These are phyloP conservation scores for Smittia sp. DNA, from an alignment of 2,888 invertebrate genomes.

Conservation along the genomic window DNA sequence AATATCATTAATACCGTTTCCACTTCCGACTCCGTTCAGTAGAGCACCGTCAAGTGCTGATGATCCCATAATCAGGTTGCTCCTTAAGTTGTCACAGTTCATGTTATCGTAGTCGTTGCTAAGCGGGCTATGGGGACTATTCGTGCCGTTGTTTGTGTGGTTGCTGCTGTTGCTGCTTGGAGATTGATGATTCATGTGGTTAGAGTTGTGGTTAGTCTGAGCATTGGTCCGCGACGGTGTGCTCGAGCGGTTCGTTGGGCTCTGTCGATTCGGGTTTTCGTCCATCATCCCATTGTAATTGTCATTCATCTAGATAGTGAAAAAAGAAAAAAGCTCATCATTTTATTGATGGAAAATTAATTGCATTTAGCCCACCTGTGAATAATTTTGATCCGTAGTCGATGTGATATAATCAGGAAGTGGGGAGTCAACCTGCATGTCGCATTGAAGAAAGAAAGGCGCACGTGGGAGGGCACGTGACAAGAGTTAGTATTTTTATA, in stretches of 20 bases:
- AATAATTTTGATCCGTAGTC: constrained; percentile 35
- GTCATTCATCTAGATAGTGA: constrained; percentile 10
- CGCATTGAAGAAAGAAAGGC: background rate
- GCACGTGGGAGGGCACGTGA: background rate
- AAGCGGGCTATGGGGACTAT: constrained; percentile 26
- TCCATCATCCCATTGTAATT: constrained; percentile 33
- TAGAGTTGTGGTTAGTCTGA: background rate
- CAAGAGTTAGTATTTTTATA: background rate
- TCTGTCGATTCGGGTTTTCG: constrained; percentile 40
- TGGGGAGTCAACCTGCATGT: constrained; percentile 32
- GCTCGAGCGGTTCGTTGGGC: constrained; percentile 25
- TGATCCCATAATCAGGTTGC: constrained; percentile 22
- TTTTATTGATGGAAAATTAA: background rate
- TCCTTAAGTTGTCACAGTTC: background rate
- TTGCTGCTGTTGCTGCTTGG: background rate
- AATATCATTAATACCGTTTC: constrained; percentile 41
- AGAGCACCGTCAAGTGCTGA: constrained; percentile 18
- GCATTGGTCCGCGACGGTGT: constrained; percentile 26
- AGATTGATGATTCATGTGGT: constrained; percentile 17
- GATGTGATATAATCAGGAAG: constrained; percentile 36
- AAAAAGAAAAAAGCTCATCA: background rate
- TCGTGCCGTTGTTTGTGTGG: constrained; percentile 21
- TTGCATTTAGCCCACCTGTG: constrained; percentile 28
- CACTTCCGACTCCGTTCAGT: constrained; percentile 20
- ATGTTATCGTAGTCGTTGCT: constrained; percentile 25